phyloP scores from a whole-genome alignment of 2,113 vertebrate species.

The Tenebrosternarchus preto region DNA sequence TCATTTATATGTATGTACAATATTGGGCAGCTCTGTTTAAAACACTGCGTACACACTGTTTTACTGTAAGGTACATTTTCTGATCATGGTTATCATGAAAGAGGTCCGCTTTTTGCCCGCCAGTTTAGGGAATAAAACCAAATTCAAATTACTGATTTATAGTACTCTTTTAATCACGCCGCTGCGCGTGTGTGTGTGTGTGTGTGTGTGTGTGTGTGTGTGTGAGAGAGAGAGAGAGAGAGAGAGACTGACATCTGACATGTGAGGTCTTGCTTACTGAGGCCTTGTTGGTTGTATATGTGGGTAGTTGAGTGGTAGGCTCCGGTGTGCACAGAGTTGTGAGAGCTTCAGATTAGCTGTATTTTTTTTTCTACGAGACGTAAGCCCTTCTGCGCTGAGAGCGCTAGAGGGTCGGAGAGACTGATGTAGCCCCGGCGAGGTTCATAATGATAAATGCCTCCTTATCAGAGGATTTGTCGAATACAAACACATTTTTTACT shows the following conservation, averaged over 20 bases:
- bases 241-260: not conserved
- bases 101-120: too few relatives aligned
- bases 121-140: too few relatives aligned
- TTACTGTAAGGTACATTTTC: too few relatives aligned
- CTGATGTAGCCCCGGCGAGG: slow-evolving; percentile 56
- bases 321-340: slow-evolving; percentile 41
- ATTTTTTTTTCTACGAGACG: slow-evolving; percentile 62
- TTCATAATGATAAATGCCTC: slow-evolving; percentile 70
- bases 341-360: slow-evolving; percentile 66
- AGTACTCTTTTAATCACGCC: not conserved
- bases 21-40: not conserved
- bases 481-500: slow-evolving; percentile 76
- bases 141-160: not conserved
- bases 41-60: not conserved
- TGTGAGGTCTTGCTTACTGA: not conserved
- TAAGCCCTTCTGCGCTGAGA: slow-evolving; percentile 64
- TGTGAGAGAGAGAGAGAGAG: too few relatives aligned
- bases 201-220: not conserved
- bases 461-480: slow-evolving; percentile 76
- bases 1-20: not conserved
- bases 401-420: slow-evolving; percentile 68
- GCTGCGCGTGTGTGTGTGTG: not conserved
- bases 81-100: not conserved
- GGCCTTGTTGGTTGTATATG: slow-evolving; percentile 1
- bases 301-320: slow-evolving; percentile 23